Percentiles rank a stretch among this genome's conserved stretches.
phyloP scores from a whole-genome alignment of 2,113 vertebrate genomes.

The Phocoena sinus region DNA sequence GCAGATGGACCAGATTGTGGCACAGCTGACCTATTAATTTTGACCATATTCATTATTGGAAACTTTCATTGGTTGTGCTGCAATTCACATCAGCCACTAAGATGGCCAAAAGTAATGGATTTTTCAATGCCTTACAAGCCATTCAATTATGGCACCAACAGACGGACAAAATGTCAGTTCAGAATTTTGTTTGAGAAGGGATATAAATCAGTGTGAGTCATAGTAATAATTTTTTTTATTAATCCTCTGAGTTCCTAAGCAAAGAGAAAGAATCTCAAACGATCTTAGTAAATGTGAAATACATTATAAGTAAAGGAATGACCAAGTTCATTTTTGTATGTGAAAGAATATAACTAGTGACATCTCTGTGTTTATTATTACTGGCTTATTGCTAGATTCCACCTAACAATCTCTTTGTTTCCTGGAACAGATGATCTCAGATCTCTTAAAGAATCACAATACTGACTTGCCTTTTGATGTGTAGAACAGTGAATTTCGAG shows the following conservation, averaged over 20 bases:
- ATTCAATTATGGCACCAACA: slow-evolving; percentile 22
- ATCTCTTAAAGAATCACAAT: neutral
- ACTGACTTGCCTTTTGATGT: neutral
- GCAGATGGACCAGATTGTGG: slow-evolving; percentile 27
- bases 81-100: slow-evolving; percentile 28
- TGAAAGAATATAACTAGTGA: neutral
- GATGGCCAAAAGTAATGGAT: slow-evolving; percentile 34
- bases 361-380: slow-evolving; percentile 11
- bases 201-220: neutral
- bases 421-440: neutral
- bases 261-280: neutral
- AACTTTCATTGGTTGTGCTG: slow-evolving; percentile 5
- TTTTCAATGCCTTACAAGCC: slow-evolving; percentile 26
- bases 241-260: slow-evolving; percentile 30
- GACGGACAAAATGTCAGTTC: neutral
- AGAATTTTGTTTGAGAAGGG: slow-evolving; percentile 6
- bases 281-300: slow-evolving; percentile 31
- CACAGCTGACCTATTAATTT: slow-evolving; percentile 50
- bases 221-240: slow-evolving; percentile 29
- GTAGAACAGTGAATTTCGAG: neutral
- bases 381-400: neutral
- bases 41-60: slow-evolving; percentile 42
- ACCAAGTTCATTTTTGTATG: neutral
- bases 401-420: slow-evolving; percentile 19
- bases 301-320: neutral